Percentiles rank a stretch among this genome's conserved stretches.
These are phyloP conservation scores for Caenorhabditis macrosperma DNA, from an alignment of 2,888 invertebrate genomes.

Conservation along the genomic window DNA sequence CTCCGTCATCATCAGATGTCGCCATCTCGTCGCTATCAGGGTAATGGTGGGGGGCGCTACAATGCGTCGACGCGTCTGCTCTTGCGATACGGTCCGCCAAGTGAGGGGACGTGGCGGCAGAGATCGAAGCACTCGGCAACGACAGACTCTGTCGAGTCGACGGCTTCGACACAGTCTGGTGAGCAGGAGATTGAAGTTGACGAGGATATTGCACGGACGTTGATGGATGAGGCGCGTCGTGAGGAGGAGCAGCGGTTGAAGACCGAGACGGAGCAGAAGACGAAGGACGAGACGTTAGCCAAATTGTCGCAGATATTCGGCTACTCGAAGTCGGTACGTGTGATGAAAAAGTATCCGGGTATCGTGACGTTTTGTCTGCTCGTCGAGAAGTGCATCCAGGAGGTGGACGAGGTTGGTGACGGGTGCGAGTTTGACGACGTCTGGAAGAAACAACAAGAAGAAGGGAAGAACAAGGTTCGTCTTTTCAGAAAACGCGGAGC, in stretches of 20 bases:
- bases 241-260: conserved; percentile 14
- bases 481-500: too few species aligned
- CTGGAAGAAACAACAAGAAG: not conserved
- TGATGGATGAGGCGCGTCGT: conserved; percentile 5
- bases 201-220: conserved; percentile 28
- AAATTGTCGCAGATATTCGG: conserved; percentile 61
- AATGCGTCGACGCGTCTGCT: conserved; percentile 17
- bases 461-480: too few species aligned
- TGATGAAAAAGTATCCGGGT: conserved; percentile 50
- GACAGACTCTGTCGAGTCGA: conserved; percentile 39
- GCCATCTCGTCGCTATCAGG: conserved; percentile 2
- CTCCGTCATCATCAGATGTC: not conserved
- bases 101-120: not conserved
- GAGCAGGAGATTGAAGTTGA: conserved; percentile 6
- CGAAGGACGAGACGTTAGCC: conserved; percentile 54
- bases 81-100: conserved; percentile 23
- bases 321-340: conserved; percentile 55
- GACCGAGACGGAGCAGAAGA: conserved; percentile 22
- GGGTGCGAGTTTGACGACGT: conserved; percentile 34
- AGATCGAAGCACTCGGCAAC: conserved; percentile 27
- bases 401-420: conserved; percentile 45
- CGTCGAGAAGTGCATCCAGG: conserved; percentile 59
- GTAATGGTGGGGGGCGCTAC: not conserved
- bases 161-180: conserved; percentile 27
- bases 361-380: conserved; percentile 39